Evolutionary conservation across 2,113 vertebrate species (phyloP).

Genomic region (Peucedramus taeniatus): DNA sequence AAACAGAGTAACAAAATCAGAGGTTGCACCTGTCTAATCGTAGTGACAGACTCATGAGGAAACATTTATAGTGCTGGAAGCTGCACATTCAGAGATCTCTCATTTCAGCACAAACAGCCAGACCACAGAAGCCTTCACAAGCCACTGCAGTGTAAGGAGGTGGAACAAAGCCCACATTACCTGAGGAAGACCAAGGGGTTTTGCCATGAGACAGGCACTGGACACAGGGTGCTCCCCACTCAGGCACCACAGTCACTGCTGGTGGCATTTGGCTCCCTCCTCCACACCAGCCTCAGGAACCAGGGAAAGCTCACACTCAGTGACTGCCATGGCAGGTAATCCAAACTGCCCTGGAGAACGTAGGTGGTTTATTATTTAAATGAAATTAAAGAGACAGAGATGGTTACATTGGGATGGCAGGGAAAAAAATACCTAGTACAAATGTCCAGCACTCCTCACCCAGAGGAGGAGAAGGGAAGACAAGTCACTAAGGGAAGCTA

Average conservation of each 20-base stretch:
- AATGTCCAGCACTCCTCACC: rapidly evolving
- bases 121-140: not conserved
- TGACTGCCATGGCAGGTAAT: not conserved
- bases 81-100: not conserved
- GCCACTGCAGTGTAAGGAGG: rapidly evolving
- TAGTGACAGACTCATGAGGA: not conserved
- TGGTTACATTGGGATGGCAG: not conserved
- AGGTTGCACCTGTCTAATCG: not conserved
- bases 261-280: not conserved
- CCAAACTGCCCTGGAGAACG: not conserved
- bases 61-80: not conserved
- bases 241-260: rapidly evolving
- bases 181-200: not conserved
- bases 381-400: not conserved
- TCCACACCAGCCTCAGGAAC: rapidly evolving
- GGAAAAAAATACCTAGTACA: not conserved
- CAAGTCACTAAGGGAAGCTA: not conserved
- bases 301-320: rapidly evolving
- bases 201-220: rapidly evolving
- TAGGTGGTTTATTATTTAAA: not conserved
- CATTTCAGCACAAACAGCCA: not conserved
- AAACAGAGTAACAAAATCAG: not conserved
- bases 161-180: not conserved
- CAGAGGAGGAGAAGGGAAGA: not conserved
- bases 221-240: not conserved